A percentile compares a stretch with the other conserved stretches of the same genome.
Conservation (phyloP, 2,113 vertebrate species). For the Cromileptes altivelis region DNA sequence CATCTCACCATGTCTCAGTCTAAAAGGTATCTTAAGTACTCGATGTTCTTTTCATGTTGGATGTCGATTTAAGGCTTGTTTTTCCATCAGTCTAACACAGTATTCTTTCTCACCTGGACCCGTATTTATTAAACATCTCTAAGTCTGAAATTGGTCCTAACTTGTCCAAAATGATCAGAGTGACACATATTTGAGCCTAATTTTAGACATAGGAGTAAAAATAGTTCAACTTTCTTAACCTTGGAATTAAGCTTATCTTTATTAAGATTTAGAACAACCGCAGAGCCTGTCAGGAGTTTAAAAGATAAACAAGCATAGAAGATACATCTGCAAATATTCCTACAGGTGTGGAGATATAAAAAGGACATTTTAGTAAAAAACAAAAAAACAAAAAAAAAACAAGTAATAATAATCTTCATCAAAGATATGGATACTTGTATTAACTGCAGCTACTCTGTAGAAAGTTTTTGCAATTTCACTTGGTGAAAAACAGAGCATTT, state of each 20-base stretch:
- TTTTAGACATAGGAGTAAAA: not conserved
- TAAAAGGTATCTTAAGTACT: not conserved
- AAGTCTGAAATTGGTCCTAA: not conserved
- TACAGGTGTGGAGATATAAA: not conserved
- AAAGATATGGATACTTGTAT: not conserved
- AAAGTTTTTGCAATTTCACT: not conserved
- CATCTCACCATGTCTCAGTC: not conserved
- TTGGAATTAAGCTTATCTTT: not conserved
- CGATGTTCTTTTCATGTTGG: not conserved
- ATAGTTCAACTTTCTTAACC: not conserved
- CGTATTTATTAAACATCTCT: not conserved
- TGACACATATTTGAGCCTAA: not conserved
- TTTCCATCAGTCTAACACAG: not conserved
- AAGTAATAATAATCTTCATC: not conserved
- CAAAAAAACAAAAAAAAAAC: too few species aligned
- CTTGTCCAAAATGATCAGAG: not conserved
- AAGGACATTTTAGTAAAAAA: not conserved
- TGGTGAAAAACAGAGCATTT: not conserved
- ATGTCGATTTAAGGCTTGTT: not conserved
- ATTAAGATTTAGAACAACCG: not conserved
- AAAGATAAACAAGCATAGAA: not conserved
- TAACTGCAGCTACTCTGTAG: not conserved
- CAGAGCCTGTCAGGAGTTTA: not conserved
- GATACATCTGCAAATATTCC: not conserved
- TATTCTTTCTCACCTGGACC: not conserved